Percentiles rank a stretch among this genome's conserved stretches.
Conservation (phyloP, 92 coral and sea anemone genomes). For the Desmophyllum pertusum region DNA sequence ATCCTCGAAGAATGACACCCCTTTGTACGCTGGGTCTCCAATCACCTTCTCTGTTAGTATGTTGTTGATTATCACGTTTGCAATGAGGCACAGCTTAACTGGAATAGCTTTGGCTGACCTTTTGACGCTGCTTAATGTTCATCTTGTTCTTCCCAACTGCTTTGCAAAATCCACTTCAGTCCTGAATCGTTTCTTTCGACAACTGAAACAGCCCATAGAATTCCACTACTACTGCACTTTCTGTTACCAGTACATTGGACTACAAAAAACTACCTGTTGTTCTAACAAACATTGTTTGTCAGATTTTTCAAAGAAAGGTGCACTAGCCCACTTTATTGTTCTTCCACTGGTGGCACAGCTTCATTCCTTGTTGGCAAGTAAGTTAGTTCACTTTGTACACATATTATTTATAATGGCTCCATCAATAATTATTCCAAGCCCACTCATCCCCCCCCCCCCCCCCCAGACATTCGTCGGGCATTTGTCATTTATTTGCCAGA, state of each 20-base stretch:
- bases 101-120: conserved; percentile 28
- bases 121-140: conserved; percentile 48
- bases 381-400: conserved; percentile 17
- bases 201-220: conserved; percentile 60
- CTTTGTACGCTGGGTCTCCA: conserved; percentile 40
- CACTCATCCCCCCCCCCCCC: too few species aligned
- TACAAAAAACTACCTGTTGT: conserved; percentile 33
- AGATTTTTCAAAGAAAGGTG: conserved; percentile 59
- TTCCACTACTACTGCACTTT: conserved; percentile 65
- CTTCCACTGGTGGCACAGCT: conserved; percentile 61
- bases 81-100: too few species aligned
- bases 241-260: conserved; percentile 55
- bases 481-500: too few species aligned
- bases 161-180: conserved; percentile 16
- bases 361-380: conserved; percentile 57
- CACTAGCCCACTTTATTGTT: conserved; percentile 52
- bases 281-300: conserved; percentile 57
- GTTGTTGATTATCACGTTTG: not conserved
- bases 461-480: too few species aligned
- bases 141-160: conserved; percentile 55
- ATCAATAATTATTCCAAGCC: not conserved
- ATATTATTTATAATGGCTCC: not conserved
- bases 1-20: conserved; percentile 26
- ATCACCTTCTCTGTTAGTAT: conserved; percentile 42
- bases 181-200: conserved; percentile 36